Evolutionary conservation across 2,888 invertebrate species (phyloP).

Genomic region (Congeria kusceri): DNA sequence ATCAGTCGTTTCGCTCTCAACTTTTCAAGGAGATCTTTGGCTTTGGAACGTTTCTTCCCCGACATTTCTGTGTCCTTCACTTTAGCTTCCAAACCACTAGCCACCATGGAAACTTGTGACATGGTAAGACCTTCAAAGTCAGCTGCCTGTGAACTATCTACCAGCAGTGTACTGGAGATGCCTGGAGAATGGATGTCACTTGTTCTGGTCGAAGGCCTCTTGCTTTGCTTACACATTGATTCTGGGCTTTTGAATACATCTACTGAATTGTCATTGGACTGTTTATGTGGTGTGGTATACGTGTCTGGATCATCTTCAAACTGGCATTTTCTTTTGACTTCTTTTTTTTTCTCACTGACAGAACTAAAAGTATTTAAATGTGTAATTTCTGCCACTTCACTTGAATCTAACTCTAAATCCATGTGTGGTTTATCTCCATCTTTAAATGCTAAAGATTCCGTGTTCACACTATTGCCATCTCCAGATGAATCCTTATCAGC

Average conservation of each 20-base stretch:
- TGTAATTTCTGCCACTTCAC: conserved; percentile 6
- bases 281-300: too few species aligned
- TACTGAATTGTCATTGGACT: too few species aligned
- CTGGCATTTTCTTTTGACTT: conserved; percentile 22
- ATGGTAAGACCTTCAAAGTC: conserved; percentile 31
- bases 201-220: too few species aligned
- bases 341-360: neutral
- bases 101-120: conserved; percentile 34
- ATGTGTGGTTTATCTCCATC: neutral
- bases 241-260: conserved; percentile 35
- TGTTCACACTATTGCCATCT: conserved; percentile 1
- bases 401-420: neutral
- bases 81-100: conserved; percentile 39
- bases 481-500: conserved; percentile 12
- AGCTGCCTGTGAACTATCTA: conserved; percentile 34
- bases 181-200: neutral
- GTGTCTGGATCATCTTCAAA: conserved; percentile 15
- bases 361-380: neutral
- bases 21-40: conserved; percentile 54
- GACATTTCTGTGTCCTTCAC: conserved; percentile 18
- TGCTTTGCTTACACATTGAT: neutral
- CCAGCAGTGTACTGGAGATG: conserved; percentile 32
- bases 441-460: neutral
- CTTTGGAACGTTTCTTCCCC: conserved; percentile 23
- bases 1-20: conserved; percentile 48